phyloP scores from a whole-genome alignment of 2,797 vertebrate species.

The Gadopsis bispinosus region DNA sequence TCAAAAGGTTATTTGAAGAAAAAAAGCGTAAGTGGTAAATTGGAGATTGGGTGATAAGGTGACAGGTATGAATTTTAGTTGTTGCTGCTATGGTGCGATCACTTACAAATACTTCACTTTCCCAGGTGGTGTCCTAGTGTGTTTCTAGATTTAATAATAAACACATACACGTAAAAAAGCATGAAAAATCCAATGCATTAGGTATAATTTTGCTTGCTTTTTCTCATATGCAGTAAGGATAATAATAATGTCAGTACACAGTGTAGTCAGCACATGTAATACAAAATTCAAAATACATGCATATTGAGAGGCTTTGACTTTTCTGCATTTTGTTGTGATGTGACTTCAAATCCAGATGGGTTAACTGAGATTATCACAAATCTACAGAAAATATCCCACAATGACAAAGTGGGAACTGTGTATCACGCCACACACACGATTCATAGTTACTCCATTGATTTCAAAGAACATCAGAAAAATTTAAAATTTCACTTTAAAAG shows the following conservation, averaged over 20 bases:
- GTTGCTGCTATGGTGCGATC: not conserved
- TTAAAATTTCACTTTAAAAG: not conserved
- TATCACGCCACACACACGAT: too few species aligned
- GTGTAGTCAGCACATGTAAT: not conserved
- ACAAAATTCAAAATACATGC: not conserved
- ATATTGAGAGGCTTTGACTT: not conserved
- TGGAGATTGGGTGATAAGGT: conserved; percentile 43
- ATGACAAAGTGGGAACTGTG: not conserved
- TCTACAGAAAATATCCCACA: too few species aligned
- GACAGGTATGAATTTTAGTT: conserved; percentile 8
- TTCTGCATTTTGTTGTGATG: not conserved
- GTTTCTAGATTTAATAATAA: not conserved
- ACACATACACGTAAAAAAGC: not conserved
- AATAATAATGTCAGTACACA: not conserved
- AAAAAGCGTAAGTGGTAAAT: conserved; percentile 35
- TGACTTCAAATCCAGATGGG: not conserved
- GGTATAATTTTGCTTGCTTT: not conserved
- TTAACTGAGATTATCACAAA: not conserved
- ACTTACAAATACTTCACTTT: conserved; percentile 5
- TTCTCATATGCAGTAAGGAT: not conserved
- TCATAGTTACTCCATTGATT: not conserved
- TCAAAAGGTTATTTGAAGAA: conserved; percentile 42
- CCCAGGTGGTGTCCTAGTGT: not conserved
- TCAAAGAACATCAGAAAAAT: not conserved
- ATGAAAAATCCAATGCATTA: not conserved